A percentile compares a stretch with the other conserved stretches of the same genome.
Conservation (phyloP, 2,113 vertebrate species). For the Brachypteracias leptosomus region DNA sequence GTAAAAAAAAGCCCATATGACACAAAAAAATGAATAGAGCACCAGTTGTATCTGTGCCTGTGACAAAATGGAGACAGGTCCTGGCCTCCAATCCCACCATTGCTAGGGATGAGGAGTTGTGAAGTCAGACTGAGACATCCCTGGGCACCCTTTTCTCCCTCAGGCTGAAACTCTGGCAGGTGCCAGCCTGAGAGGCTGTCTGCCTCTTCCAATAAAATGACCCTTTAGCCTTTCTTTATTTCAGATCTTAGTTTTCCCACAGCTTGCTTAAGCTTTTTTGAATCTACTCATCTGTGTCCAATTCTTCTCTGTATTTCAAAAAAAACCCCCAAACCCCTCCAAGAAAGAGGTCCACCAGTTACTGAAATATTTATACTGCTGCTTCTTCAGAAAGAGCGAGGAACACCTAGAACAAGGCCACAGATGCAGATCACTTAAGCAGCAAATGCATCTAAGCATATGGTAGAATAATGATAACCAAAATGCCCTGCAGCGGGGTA, state of each 20-base stretch:
- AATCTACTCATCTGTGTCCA: not conserved
- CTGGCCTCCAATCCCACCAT: not conserved
- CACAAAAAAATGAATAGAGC: not conserved
- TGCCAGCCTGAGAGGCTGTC: not conserved
- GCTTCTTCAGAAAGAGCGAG: not conserved
- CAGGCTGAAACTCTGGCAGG: rapidly evolving
- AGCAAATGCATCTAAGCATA: conserved; percentile 35
- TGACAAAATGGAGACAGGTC: not conserved
- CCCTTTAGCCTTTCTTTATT: not conserved
- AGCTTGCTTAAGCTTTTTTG: not conserved
- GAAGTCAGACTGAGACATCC: not conserved
- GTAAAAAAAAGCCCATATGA: rapidly evolving
- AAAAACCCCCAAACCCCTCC: not conserved
- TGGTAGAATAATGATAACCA: conserved; percentile 55
- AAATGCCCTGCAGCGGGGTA: conserved; percentile 51
- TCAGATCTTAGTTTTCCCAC: not conserved
- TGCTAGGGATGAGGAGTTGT: not conserved
- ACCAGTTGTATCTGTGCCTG: not conserved
- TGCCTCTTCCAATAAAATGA: not conserved
- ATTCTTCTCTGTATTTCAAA: not conserved
- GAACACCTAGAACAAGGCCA: not conserved
- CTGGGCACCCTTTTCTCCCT: not conserved
- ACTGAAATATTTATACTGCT: conserved; percentile 1
- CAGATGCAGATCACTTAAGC: not conserved
- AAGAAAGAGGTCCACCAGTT: not conserved